Base-by-base conservation (phyloP, 35 echinoderm and acorn worm genomes). In the Patiria miniata region DNA sequence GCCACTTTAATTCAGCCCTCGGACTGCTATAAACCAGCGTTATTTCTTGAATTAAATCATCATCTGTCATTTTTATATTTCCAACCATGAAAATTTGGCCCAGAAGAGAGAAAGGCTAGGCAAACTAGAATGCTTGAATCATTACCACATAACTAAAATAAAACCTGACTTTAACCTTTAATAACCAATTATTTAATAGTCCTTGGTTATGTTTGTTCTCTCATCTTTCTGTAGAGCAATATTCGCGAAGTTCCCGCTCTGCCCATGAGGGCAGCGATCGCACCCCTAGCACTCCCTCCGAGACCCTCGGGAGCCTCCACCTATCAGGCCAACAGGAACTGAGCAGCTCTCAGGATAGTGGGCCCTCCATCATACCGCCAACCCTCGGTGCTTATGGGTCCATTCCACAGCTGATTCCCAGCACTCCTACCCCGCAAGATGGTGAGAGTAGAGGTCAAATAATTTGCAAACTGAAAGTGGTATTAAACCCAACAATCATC, bases 281-380 rank as follows among this genome's bases (percentile, higher is more conserved):
- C n/a, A 26, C 56, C 39, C 61, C 53, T 39, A 76, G 87, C 28
- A 90, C 87, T 0, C 87, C 87, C 39, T 90, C 87, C 21, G 87
- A 83, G 42, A 90, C 79, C 19, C 47, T 90, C 0, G 36, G 78
- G 26, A 83, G 87, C 8, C 77, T 90, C 37, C 87, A 78, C 28
- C 77, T 90, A 3, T 90, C 87, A 32, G 87, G 87, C 2, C 21
- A 65, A 40, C 39, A 47, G 4, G 26, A 9, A 8, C 51, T 79
- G 37, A 85, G 34, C 2, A 85, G 83, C 39, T 78, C 85, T 8
- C 51, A 69, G 34, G 85, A 77, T 0, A 78, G 68, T 10, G 37
- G 65, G 16, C 19, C 39, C 7, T 87, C 85, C 29, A 53, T 79
- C 44, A 44, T 87, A 17, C 69, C 32, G 18, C 85, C 85, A 21